A percentile compares a stretch with the other conserved stretches of the same genome.
Conservation (phyloP, 1,140 invertebrate genomes). For the Drosophila insularis region DNA sequence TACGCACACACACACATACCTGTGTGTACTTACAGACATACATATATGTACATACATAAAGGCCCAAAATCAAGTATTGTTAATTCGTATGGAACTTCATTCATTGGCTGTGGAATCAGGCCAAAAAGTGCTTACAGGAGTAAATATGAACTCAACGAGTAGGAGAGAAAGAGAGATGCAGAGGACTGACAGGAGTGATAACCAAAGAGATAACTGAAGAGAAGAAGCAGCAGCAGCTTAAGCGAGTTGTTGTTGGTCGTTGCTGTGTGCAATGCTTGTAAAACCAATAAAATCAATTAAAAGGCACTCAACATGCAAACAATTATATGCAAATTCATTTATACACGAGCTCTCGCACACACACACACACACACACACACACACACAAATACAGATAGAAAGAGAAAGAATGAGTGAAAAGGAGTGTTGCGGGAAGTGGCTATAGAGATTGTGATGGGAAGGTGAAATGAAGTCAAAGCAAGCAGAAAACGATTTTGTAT, state of each 20-base stretch:
- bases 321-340: constrained; percentile 81
- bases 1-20: not conserved
- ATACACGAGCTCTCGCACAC: constrained; percentile 54
- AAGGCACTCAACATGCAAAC: constrained; percentile 79
- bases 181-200: constrained; percentile 1
- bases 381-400: constrained; percentile 18
- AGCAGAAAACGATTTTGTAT: constrained; percentile 62
- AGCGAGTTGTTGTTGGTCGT: constrained; percentile 20
- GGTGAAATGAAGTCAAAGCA: constrained; percentile 58
- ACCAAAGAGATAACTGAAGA: constrained; percentile 46
- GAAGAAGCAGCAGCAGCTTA: constrained; percentile 31
- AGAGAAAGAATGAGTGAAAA: too few relatives aligned
- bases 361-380: constrained; percentile 13
- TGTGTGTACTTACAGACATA: not conserved
- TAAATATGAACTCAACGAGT: constrained; percentile 44
- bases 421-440: not conserved
- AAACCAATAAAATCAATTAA: constrained; percentile 81
- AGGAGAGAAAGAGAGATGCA: not conserved
- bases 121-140: constrained; percentile 54
- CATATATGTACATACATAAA: constrained; percentile 53
- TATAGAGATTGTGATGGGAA: not conserved
- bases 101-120: constrained; percentile 18
- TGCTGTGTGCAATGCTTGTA: constrained; percentile 56
- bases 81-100: constrained; percentile 61
- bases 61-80: constrained; percentile 52